Conservation (phyloP, 2,797 vertebrate species). For the Sphaeramia orbicularis region DNA sequence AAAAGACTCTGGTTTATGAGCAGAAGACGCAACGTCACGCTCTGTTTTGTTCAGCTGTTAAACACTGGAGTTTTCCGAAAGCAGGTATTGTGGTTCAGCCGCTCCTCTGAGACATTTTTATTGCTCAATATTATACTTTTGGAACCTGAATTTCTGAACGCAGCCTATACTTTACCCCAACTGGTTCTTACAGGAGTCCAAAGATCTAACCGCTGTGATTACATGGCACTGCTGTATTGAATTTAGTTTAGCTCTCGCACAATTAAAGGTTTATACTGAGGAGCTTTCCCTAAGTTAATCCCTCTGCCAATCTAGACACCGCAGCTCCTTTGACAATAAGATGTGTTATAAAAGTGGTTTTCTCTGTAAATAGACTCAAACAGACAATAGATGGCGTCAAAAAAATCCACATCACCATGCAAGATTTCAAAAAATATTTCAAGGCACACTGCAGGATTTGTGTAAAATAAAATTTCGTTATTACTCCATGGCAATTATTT, state of each 20-base stretch:
- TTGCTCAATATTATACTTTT: constrained; percentile 36
- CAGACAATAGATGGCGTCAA: no score
- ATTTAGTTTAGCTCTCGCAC: constrained; percentile 26
- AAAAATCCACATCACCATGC: no score
- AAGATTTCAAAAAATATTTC: no score
- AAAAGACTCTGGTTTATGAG: constrained; percentile 8
- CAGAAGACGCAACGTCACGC: constrained; percentile 13
- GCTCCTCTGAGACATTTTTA: constrained; percentile 11
- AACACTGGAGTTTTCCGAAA: constrained; percentile 13
- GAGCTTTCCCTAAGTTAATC: constrained; percentile 19
- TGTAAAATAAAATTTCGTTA: no score
- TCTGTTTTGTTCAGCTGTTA: constrained; percentile 13
- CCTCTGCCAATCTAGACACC: constrained; percentile 7
- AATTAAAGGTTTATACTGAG: constrained; percentile 45
- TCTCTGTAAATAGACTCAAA: background rate
- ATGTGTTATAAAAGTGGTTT: background rate
- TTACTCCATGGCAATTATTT: no score
- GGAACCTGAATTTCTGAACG: constrained; percentile 7
- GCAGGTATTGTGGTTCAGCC: constrained; percentile 25
- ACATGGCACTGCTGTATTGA: constrained; percentile 33
- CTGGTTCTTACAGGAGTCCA: constrained; percentile 26
- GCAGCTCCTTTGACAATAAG: background rate
- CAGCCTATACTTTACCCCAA: constrained; percentile 21
- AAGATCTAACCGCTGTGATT: constrained; percentile 40
- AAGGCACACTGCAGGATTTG: no score